Conservation (phyloP, 2,113 vertebrate genomes). For the Anser cygnoides region DNA sequence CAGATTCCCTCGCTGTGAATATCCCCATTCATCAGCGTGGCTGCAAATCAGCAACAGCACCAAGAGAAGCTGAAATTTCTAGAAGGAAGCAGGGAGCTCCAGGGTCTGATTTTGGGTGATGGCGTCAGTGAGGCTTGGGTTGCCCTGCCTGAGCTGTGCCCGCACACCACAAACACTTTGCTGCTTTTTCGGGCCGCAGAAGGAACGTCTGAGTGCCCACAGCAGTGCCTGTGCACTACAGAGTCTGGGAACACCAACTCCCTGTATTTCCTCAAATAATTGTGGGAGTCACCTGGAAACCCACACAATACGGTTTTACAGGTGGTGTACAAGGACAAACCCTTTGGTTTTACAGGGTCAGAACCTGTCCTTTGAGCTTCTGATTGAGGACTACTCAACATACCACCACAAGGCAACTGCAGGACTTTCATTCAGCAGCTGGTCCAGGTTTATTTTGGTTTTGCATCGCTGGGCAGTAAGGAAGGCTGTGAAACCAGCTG, state of each 20-base stretch:
- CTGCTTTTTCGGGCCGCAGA: not conserved
- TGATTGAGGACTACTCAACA: not conserved
- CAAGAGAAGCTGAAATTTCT: not conserved
- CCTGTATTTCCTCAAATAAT: not conserved
- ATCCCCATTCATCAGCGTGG: not conserved
- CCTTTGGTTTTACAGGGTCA: not conserved
- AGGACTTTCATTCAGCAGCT: not conserved
- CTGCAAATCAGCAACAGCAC: not conserved
- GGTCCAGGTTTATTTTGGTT: not conserved
- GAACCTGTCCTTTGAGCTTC: not conserved
- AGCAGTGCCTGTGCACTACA: fast-evolving
- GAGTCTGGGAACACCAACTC: not conserved
- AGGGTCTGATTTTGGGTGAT: not conserved
- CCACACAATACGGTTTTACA: not conserved
- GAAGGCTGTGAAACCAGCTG: not conserved
- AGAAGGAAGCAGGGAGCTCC: not conserved
- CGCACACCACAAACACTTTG: not conserved
- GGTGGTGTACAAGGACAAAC: not conserved
- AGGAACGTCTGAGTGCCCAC: not conserved
- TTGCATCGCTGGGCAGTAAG: not conserved
- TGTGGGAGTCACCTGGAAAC: not conserved
- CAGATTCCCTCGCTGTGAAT: not conserved
- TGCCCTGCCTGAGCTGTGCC: not conserved
- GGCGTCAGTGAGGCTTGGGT: not conserved
- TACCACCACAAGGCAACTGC: not conserved